These are phyloP conservation scores for Oscheius onirici DNA, from an alignment of 2,888 invertebrate genomes.

Conservation along the genomic window DNA sequence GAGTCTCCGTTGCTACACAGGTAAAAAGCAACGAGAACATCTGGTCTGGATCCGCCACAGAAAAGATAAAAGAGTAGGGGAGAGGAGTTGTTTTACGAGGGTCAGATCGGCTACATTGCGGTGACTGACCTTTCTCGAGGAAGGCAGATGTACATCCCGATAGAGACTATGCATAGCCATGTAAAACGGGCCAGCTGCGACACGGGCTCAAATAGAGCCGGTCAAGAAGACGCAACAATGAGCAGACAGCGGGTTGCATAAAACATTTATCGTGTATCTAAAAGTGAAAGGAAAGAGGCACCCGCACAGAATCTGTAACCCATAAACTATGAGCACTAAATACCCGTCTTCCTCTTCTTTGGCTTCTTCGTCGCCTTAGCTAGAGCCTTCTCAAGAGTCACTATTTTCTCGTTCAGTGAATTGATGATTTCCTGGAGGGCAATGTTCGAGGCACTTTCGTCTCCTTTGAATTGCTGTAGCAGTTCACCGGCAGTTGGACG, in stretches of 20 bases:
- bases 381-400: not conserved
- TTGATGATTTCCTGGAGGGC: not conserved
- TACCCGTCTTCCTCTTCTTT: not conserved
- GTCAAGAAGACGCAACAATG: conserved; percentile 10
- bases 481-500: conserved; percentile 28
- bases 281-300: too few species aligned
- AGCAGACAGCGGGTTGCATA: too few species aligned
- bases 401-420: not conserved
- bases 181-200: conserved; percentile 18
- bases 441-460: not conserved
- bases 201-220: conserved; percentile 18
- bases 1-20: too few species aligned
- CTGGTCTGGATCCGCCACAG: too few species aligned
- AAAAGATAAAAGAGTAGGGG: too few species aligned
- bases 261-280: too few species aligned
- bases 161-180: conserved; percentile 13
- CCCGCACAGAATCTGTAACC: too few species aligned
- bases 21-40: too few species aligned
- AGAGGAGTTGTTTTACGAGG: not conserved
- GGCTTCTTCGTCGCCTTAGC: not conserved
- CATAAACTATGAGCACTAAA: too few species aligned
- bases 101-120: conserved; percentile 2
- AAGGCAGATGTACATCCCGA: conserved; percentile 17
- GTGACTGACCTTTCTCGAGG: conserved; percentile 21
- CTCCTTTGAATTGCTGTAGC: not conserved